Base-by-base conservation (phyloP, 1,140 invertebrate genomes). In the Drosophila nigromelanica region DNA sequence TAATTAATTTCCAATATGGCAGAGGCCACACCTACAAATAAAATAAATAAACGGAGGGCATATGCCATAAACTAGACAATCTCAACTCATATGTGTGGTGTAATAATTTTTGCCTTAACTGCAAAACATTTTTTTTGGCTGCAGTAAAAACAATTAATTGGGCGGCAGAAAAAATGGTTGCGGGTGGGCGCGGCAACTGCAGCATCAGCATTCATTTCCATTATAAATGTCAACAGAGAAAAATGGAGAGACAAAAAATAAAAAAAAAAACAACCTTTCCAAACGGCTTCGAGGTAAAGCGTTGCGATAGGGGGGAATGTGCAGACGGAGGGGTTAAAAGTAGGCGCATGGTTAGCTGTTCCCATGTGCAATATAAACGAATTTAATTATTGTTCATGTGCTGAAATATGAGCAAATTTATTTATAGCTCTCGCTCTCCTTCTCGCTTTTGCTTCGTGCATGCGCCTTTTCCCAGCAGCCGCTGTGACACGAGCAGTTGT, bases 331-430 rank as follows among this genome's bases (percentile, higher is more conserved):
- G n/a, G n/a, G n/a, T n/a, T n/a, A n/a, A 43, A 39, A 18, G 30
- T 1, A 39, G 37, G 11, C 56, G 27, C 58, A 63, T 74, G 51
- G 78, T 85, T 81, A 80, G 73, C 72, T 71, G 72, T 45, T 55
- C 82, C 79, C 78, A 73, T 82, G 72, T 83, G 83, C 78, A 60
- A 87, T 75, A 78, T 87, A 78, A 86, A 77, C 83, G 79, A 87
- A 87, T 87, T 89, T 87, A 87, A 87, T 87, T 87, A 87, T 87
- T 87, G 83, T 89, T 83, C 83, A 87, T 89, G 83, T 89, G 83
- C 73, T 87, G 83, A 87, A 87, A 87, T 87, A 87, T 83, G 83
- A 80, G 76, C 45, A 82, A 89, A 89, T 83, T 89, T 87, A 87
- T 87, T 87, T 87, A 87, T 87, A 71, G 83, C 76, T 52, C 37